Evolutionary conservation across 2,113 vertebrate genomes (phyloP).

Genomic region (Ascaphus truei): DNA sequence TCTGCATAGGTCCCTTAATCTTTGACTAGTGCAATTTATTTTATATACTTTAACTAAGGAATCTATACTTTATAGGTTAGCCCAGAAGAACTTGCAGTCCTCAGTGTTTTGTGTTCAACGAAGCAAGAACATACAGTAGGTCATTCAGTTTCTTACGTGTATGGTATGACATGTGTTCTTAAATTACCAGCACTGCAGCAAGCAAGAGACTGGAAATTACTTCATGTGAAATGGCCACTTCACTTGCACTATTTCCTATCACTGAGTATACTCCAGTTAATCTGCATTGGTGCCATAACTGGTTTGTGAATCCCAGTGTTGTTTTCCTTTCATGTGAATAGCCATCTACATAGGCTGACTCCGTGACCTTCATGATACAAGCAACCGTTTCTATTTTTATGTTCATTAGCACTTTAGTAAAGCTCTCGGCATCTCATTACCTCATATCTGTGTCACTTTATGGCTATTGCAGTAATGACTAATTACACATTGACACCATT

Average conservation of each 20-base stretch:
- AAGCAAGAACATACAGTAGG: background rate
- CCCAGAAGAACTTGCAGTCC: too few relatives aligned
- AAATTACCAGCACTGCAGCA: background rate
- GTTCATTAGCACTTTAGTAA: conserved; percentile 27
- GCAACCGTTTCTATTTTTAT: conserved; percentile 22
- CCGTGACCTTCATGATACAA: conserved; percentile 5
- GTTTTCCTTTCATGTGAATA: conserved; percentile 29
- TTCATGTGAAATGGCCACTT: conserved; percentile 16
- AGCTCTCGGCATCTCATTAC: conserved; percentile 27
- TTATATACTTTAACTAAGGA: too few relatives aligned
- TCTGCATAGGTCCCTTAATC: too few relatives aligned
- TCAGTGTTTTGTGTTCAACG: too few relatives aligned
- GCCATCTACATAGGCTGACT: conserved; percentile 1
- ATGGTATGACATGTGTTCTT: background rate
- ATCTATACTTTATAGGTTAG: too few relatives aligned
- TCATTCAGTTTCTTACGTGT: background rate
- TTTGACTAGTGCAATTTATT: too few relatives aligned
- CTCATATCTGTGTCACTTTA: conserved; percentile 22
- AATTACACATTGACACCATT: conserved; percentile 31
- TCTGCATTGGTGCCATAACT: background rate
- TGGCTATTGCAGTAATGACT: conserved; percentile 20
- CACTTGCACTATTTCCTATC: conserved; percentile 6
- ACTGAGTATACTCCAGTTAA: background rate
- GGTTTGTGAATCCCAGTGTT: background rate
- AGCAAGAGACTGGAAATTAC: background rate